Evolutionary conservation across 2,113 vertebrate species (phyloP).

Genomic region (Brienomyrus brachyistius): DNA sequence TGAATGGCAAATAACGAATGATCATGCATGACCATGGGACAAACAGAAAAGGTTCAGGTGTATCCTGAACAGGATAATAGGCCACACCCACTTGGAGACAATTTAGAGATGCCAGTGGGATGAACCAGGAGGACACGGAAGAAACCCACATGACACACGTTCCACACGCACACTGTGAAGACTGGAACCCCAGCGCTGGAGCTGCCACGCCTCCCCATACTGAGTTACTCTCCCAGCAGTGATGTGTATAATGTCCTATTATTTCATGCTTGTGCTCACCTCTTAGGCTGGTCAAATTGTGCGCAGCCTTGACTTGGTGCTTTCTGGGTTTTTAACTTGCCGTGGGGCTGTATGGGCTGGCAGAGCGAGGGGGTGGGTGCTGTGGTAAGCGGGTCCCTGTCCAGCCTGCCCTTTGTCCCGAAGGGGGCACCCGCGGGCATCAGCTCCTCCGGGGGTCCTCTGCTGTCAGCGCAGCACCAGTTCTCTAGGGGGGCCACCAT

Average conservation of each 20-base stretch:
- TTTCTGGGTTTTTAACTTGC: conserved; percentile 52
- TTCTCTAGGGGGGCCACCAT: conserved; percentile 66
- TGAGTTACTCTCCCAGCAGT: not conserved
- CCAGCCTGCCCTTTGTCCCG: conserved; percentile 36
- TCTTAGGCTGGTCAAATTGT: conserved; percentile 86
- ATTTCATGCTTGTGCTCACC: conserved; percentile 59
- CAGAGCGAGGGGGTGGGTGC: conserved; percentile 53
- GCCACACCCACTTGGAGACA: not conserved
- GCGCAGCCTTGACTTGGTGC: conserved; percentile 57
- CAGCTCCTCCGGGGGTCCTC: conserved; percentile 56
- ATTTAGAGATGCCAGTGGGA: not conserved
- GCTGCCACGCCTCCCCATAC: not conserved
- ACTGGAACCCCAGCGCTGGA: not conserved
- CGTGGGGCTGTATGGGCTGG: conserved; percentile 49
- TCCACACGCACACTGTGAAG: not conserved
- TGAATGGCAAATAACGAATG: not conserved
- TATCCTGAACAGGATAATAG: not conserved
- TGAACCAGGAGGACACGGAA: not conserved
- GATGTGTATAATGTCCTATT: not conserved
- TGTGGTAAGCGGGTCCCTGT: conserved; percentile 57
- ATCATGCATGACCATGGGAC: not conserved
- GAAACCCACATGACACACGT: not conserved
- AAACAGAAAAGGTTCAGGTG: not conserved
- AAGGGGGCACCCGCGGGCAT: conserved; percentile 32
- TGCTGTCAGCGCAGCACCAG: conserved; percentile 70